phyloP scores from a whole-genome alignment of 2,113 vertebrate species.

The Bujurquina vittata region DNA sequence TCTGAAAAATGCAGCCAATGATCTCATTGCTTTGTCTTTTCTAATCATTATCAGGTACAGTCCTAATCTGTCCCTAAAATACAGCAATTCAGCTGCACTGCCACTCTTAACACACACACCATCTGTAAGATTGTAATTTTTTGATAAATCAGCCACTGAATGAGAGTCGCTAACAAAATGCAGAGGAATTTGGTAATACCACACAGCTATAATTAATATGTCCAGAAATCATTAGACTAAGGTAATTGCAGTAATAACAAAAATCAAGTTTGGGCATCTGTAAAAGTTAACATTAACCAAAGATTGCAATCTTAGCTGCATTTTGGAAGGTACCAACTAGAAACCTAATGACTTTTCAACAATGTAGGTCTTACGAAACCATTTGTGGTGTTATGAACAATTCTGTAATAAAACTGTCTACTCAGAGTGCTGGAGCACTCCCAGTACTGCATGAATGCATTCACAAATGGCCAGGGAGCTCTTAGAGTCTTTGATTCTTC shows the following conservation, averaged over 20 bases:
- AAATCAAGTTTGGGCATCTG: background rate
- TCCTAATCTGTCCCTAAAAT: conserved; percentile 47
- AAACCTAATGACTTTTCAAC: conserved; percentile 45
- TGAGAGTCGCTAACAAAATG: conserved; percentile 59
- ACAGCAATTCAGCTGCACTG: background rate
- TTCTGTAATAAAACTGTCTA: conserved; percentile 15
- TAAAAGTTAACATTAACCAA: conserved; percentile 1
- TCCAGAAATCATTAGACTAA: conserved; percentile 10
- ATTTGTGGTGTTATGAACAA: conserved; percentile 40
- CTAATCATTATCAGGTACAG: conserved; percentile 67
- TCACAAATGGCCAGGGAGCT: background rate
- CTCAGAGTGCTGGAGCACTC: conserved; percentile 1
- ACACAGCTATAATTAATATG: background rate
- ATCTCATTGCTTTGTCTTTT: conserved; percentile 55
- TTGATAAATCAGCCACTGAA: conserved; percentile 51
- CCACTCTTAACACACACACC: background rate
- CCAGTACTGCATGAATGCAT: conserved; percentile 14
- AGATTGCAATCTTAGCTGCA: background rate
- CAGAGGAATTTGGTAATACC: conserved; percentile 22
- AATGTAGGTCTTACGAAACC: conserved; percentile 18
- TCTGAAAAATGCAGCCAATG: conserved; percentile 67
- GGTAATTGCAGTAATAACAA: conserved; percentile 14
- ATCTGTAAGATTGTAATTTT: conserved; percentile 47
- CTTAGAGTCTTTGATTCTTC: conserved; percentile 11
- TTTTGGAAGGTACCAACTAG: background rate